Percentiles rank a stretch among this genome's conserved stretches.
Conservation (phyloP, 1,140 invertebrate genomes). For the Atta colombica region DNA sequence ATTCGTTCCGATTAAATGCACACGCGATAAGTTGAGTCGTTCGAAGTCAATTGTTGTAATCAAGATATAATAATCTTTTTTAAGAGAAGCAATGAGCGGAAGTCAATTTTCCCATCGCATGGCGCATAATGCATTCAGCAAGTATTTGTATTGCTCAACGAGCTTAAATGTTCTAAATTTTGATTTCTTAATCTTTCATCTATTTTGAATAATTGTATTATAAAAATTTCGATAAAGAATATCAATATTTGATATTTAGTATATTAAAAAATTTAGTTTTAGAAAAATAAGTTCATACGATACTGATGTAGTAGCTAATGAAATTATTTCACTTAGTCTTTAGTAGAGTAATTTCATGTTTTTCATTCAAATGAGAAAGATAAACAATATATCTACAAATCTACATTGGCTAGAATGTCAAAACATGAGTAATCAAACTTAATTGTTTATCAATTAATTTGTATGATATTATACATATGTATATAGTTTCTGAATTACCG, state of each 20-base stretch:
- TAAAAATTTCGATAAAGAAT: background rate
- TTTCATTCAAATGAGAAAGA: background rate
- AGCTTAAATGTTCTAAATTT: conserved; percentile 5
- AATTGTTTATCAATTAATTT: conserved; percentile 7
- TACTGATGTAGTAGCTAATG: background rate
- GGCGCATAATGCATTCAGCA: background rate
- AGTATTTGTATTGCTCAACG: background rate
- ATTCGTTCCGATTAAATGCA: conserved; percentile 63
- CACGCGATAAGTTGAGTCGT: conserved; percentile 37
- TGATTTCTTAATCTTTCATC: background rate
- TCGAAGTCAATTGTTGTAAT: conserved; percentile 35
- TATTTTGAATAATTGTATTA: background rate
- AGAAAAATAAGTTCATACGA: background rate
- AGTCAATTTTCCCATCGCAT: conserved; percentile 7
- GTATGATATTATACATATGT: too few relatives aligned
- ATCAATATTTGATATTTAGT: background rate
- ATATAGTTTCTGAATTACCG: too few relatives aligned
- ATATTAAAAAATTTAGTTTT: background rate
- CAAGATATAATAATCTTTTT: conserved; percentile 35
- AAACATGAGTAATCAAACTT: background rate
- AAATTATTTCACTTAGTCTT: background rate
- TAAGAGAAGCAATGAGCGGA: conserved; percentile 20
- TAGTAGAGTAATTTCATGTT: background rate
- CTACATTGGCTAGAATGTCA: background rate
- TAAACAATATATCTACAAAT: background rate